Conservation (phyloP, 1,140 invertebrate species). For the Octopus sinensis region DNA sequence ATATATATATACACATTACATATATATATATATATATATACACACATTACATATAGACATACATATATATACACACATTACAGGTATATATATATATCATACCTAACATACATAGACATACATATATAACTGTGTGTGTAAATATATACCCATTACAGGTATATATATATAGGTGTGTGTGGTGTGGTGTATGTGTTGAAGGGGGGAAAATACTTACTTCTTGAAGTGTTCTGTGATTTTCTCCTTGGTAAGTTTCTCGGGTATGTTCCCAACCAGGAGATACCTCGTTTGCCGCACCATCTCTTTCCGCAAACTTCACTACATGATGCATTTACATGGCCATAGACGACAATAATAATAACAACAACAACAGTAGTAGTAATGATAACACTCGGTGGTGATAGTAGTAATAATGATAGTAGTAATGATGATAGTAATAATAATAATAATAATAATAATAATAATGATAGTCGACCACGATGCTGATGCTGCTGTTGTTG, state of each 20-base stretch:
- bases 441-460: neutral
- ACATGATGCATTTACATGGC: conserved; percentile 31
- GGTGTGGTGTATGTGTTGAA: neutral
- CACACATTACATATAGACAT: no score
- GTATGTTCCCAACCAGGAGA: conserved; percentile 99
- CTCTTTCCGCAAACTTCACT: conserved; percentile 34
- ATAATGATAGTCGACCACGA: neutral
- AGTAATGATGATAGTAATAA: neutral
- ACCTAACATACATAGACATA: neutral
- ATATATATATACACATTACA: no score
- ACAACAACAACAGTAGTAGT: neutral
- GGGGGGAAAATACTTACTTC: conserved; percentile 69
- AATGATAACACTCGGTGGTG: neutral
- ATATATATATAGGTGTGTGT: neutral
- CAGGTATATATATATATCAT: neutral
- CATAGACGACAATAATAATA: neutral
- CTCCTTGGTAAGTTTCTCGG: conserved; percentile 95
- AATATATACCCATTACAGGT: no score
- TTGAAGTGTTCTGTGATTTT: conserved; percentile 94
- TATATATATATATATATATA: no score
- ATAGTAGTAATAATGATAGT: neutral
- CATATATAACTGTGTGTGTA: neutral
- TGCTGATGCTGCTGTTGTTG: no score
- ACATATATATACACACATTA: neutral
- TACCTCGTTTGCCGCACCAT: conserved; percentile 99